Percentiles rank a stretch among this genome's conserved stretches.
Conservation (phyloP, 2,113 vertebrate species). For the Salvelinus namaycush region DNA sequence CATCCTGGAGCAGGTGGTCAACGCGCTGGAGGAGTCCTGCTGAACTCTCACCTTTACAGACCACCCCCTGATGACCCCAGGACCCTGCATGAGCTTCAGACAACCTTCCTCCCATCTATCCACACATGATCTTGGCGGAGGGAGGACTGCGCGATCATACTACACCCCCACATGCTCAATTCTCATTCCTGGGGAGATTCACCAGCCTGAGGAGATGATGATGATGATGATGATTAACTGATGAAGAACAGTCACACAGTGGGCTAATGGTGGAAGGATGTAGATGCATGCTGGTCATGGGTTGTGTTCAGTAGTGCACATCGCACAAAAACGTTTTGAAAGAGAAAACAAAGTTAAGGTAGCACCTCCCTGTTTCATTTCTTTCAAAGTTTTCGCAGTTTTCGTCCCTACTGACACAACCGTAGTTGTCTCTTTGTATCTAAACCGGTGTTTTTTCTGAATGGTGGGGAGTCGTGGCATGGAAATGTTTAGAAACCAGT, state of each 20-base stretch:
- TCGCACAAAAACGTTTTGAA: too few relatives aligned
- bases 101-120: too few relatives aligned
- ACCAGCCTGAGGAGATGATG: conserved; percentile 10
- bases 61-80: conserved; percentile 1
- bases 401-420: background rate
- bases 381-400: background rate
- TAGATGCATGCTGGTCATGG: background rate
- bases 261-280: background rate
- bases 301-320: too few relatives aligned
- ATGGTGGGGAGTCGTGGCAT: too few relatives aligned
- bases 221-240: background rate
- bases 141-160: conserved; percentile 25
- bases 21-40: conserved; percentile 88
- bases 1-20: conserved; percentile 98
- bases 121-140: background rate
- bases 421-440: background rate
- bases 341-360: too few relatives aligned
- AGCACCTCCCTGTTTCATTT: too few relatives aligned
- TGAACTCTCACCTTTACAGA: conserved; percentile 59
- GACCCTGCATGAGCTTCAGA: conserved; percentile 10
- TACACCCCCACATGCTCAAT: background rate
- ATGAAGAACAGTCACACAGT: background rate
- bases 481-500: background rate
- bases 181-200: too few relatives aligned
- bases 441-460: background rate